Evolutionary conservation across 2,888 invertebrate genomes (phyloP), one percentile per base, ranked within the genome.

Genomic region (Lasioglossum pauxillum): DNA sequence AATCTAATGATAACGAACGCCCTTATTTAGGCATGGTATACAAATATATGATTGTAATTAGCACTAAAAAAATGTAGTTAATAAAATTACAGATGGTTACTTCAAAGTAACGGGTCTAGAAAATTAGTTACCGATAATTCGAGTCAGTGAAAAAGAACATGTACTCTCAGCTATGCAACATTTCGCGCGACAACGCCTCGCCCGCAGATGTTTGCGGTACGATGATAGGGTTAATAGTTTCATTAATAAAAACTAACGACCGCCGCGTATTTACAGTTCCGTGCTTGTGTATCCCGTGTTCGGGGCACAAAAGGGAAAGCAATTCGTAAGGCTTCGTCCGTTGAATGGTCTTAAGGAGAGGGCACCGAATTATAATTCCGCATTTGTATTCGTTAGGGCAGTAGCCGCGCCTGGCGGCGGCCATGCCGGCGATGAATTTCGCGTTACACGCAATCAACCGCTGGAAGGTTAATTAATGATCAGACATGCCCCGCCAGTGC

Each of bases 371-470:
- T 94, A 93, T 93, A 94, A 94, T 94, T 93, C 91, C 91, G 91
- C 93, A 94, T 94, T 94, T 94, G 92, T 94, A 94, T 94, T 94
- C 94, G 94, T 94, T 94, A 91, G 93, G 93, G 91, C 89, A 88
- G 86, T 88, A 86, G 88, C 80, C 88, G 91, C 89, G 90, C 89
- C 85, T 85, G 86, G 80, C 86, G 86, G 85, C 88, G 82, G 89
- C 82, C 85, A 74, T 80, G 78, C 80, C 76, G 80, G 84, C 89
- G 92, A 93, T 93, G 93, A 93, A 93, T 93, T 94, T 93, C 90
- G 91, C 91, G 90, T 93, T 92, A 92, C 91, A 88, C 92, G 93
- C 93, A 92, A 93, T 93, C 92, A 92, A 92, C 89, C 90, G 87
- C 83, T 79, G 84, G 85, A 87, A 85, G 84, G 86, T 91, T 91